phyloP scores from a whole-genome alignment of 92 coral and sea anemone species.

The Parazoanthus darwini region DNA sequence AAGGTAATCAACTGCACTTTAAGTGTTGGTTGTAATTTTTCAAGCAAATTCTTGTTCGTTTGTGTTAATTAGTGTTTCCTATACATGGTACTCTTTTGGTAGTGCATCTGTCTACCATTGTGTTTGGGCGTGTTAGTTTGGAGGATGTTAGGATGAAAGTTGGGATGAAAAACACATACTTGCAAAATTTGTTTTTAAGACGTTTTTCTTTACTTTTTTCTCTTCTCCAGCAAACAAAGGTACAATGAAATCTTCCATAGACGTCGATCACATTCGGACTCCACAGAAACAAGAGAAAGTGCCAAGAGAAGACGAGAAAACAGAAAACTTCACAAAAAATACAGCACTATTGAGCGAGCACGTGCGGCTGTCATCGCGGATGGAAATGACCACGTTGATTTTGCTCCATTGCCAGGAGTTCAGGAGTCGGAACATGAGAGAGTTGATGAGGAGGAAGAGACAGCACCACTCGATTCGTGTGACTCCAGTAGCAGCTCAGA shows the following conservation, averaged over 20 bases:
- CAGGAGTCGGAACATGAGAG: conserved; percentile 26
- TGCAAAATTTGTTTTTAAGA: background rate
- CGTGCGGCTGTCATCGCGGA: conserved; percentile 44
- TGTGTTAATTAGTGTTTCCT: background rate
- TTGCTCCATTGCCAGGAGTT: background rate
- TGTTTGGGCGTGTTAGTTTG: background rate
- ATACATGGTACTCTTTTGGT: background rate
- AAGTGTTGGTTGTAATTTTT: background rate
- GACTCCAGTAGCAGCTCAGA: conserved; percentile 34
- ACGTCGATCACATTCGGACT: conserved; percentile 53
- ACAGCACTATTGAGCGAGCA: conserved; percentile 45
- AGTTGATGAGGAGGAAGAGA: conserved; percentile 13
- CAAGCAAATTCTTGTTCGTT: background rate
- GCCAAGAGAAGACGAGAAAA: conserved; percentile 50
- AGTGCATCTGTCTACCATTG: background rate
- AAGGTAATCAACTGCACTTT: conserved; percentile 56
- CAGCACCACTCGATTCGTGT: background rate
- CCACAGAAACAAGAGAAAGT: conserved; percentile 50
- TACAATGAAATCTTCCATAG: conserved; percentile 72
- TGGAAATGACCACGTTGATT: conserved; percentile 10
- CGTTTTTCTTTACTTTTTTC: background rate
- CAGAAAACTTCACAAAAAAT: conserved; percentile 48
- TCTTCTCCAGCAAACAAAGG: conserved; percentile 66
- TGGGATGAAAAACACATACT: background rate
- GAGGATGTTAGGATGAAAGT: background rate